phyloP scores from a whole-genome alignment of 2,113 vertebrate genomes.

The Arvicanthis niloticus region DNA sequence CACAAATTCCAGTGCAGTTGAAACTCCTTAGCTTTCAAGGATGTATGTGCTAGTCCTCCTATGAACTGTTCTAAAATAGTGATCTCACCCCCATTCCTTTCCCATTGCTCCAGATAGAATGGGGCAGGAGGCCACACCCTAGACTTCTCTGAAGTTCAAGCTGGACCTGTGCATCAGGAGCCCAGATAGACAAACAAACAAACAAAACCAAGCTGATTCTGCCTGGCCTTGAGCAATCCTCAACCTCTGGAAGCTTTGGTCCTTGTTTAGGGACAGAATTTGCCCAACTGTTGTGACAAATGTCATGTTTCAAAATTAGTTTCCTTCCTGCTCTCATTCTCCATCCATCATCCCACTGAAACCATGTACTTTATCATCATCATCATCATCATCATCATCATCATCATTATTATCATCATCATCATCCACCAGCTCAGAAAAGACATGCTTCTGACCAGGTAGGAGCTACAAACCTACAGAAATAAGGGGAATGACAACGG shows the following conservation, averaged over 20 bases:
- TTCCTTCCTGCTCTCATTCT: not conserved
- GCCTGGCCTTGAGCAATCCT: rapidly evolving
- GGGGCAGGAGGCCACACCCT: not conserved
- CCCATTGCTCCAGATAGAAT: not conserved
- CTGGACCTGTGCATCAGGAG: not conserved
- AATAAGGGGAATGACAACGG: not conserved
- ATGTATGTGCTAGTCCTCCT: not conserved
- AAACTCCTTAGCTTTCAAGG: not conserved
- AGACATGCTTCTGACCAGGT: not conserved
- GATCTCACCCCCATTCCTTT: not conserved
- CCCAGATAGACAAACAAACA: rapidly evolving
- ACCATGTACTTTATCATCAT: no score
- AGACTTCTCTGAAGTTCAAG: not conserved
- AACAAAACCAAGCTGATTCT: not conserved
- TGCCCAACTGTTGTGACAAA: no score
- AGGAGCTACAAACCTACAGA: not conserved
- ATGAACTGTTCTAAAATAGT: not conserved
- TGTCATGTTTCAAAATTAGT: not conserved
- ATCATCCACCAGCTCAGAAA: not conserved
- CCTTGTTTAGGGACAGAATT: not conserved
- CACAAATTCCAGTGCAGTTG: not conserved
- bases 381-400: no score
- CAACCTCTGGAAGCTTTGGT: not conserved
- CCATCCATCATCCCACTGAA: not conserved
- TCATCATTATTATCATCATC: no score